These are phyloP conservation scores for Dryadula phaetusa DNA, from an alignment of 2,888 invertebrate species.

Conservation along the genomic window DNA sequence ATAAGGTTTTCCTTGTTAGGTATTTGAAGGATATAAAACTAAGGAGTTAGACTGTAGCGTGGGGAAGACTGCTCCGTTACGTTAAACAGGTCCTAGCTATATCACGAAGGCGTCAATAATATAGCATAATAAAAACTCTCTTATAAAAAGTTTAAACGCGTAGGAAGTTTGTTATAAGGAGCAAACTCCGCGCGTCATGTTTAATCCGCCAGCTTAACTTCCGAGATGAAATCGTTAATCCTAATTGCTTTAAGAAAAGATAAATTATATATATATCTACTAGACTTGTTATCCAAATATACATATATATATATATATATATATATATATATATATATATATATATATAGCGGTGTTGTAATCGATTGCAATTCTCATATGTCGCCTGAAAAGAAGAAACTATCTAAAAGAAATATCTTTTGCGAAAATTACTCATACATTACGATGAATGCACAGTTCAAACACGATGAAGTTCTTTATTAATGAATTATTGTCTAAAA, in stretches of 20 bases:
- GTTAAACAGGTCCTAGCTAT: neutral
- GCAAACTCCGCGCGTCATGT: conserved; percentile 5
- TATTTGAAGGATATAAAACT: neutral
- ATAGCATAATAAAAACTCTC: neutral
- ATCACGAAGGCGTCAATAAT: neutral
- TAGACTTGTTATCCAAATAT: too few species aligned
- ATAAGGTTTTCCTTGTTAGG: neutral
- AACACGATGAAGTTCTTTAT: neutral
- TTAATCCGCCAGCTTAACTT: conserved; percentile 16
- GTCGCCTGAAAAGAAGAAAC: neutral
- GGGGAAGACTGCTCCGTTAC: too few species aligned
- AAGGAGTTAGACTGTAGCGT: too few species aligned
- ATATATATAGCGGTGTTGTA: neutral
- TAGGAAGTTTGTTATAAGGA: conserved; percentile 2
- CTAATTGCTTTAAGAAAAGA: conserved; percentile 5
- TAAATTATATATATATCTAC: neutral
- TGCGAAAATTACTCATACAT: neutral
- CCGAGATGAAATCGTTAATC: conserved; percentile 10
- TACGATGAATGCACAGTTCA: neutral
- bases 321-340: too few species aligned
- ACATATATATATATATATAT: too few species aligned
- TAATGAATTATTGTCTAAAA: neutral
- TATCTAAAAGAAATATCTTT: neutral
- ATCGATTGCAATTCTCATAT: neutral
- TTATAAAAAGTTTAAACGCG: neutral